Evolutionary conservation across 1,140 invertebrate genomes (phyloP).

Genomic region (Drosophila trapezifrons): DNA sequence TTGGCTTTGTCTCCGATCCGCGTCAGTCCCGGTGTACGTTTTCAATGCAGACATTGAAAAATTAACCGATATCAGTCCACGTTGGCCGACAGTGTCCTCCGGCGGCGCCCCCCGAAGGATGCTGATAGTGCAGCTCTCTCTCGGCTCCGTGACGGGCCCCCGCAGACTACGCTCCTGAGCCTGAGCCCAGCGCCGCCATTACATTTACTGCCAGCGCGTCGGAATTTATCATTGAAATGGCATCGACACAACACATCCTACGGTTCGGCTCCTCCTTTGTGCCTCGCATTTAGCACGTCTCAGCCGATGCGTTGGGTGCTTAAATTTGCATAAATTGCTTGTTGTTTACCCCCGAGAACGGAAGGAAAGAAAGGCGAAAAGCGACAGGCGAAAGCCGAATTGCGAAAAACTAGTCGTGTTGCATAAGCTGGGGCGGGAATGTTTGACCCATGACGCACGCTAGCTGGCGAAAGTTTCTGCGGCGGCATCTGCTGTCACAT

Average conservation of each 20-base stretch:
- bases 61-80: conserved; percentile 78
- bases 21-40: conserved; percentile 59
- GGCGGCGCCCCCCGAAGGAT: conserved; percentile 9
- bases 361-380: conserved; percentile 3
- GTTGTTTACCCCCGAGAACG: conserved; percentile 34
- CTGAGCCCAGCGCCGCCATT: conserved; percentile 13
- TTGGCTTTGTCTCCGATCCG: conserved; percentile 19
- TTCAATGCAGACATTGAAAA: conserved; percentile 77
- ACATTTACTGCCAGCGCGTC: conserved; percentile 34
- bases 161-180: conserved; percentile 11
- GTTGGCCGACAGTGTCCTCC: conserved; percentile 51
- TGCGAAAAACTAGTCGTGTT: conserved; percentile 29
- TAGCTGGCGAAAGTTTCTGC: conserved; percentile 39
- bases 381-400: too few relatives aligned
- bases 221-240: conserved; percentile 72
- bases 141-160: conserved; percentile 12
- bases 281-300: conserved; percentile 57
- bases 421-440: conserved; percentile 33
- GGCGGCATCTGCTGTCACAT: conserved; percentile 57
- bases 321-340: conserved; percentile 73
- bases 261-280: conserved; percentile 30
- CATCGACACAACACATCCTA: conserved; percentile 57
- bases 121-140: conserved; percentile 18
- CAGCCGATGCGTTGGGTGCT: conserved; percentile 56
- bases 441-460: conserved; percentile 43